Evolutionary conservation across 2,797 vertebrate genomes (phyloP).

Genomic region (Tolypeutes matacus): DNA sequence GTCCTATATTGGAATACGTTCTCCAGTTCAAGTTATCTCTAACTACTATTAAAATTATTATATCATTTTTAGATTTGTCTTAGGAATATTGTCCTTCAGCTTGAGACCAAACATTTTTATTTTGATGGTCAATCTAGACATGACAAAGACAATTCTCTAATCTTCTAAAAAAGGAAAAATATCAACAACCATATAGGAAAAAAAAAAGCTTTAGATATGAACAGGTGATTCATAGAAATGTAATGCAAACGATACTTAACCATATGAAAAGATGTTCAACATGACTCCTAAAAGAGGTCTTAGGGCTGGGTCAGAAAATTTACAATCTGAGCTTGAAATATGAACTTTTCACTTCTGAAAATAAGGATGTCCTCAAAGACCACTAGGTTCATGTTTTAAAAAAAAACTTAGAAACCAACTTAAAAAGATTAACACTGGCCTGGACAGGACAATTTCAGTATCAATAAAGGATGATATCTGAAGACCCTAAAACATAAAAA

Average conservation of each 20-base stretch:
- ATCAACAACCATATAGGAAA: not conserved
- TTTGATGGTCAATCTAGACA: not conserved
- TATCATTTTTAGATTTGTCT: not conserved
- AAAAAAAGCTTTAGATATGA: not conserved
- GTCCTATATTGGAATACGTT: not conserved
- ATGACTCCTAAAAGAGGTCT: not conserved
- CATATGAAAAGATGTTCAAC: not conserved
- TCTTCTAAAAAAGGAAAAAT: not conserved
- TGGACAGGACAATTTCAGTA: not conserved
- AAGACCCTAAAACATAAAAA: not conserved
- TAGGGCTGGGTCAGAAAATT: not conserved
- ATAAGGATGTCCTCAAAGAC: not conserved
- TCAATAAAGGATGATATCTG: not conserved
- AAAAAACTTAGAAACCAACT: constrained; percentile 28
- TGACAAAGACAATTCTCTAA: constrained; percentile 5
- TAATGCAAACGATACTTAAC: not conserved
- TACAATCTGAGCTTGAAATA: not conserved
- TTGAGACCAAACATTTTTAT: not conserved
- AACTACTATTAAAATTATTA: not conserved
- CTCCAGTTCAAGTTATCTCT: not conserved
- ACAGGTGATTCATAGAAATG: not conserved
- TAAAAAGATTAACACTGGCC: not conserved
- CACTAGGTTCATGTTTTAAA: not conserved
- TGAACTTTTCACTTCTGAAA: not conserved
- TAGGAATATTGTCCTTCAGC: not conserved